Evolutionary conservation across 2,888 invertebrate genomes (phyloP), one percentile per base, ranked within the genome.

Genomic region (Dascillus cervinus): DNA sequence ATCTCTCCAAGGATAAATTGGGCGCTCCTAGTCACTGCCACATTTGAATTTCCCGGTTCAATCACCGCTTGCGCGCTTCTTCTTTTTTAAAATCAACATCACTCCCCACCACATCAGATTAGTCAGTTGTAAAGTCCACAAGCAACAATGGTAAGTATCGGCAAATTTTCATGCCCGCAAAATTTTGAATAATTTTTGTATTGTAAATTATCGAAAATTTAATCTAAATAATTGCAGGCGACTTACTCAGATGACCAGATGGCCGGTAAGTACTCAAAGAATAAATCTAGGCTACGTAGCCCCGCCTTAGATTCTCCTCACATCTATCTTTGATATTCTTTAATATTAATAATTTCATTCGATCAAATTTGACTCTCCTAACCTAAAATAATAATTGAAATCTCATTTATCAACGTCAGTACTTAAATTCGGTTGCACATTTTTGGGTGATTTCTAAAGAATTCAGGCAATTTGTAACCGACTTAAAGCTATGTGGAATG

Each of bases 221-320:
- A n/a, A n/a, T n/a, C n/a, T n/a, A n/a, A n/a, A n/a, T n/a, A n/a
- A n/a, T 76, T 75, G 39, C 74, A 88, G 89, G 86, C 84, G 56
- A 83, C 83, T 60, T 89, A 87, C 67, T 79, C 83, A 23, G 89
- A 89, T 71, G 89, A 89, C 71, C 89, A 89, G 75, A 76, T 89
- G 71, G 86, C 87, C 65, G 89, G 89, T 89, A 71, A 85, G 84
- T 81, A 55, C 48, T 53, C 45, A 40, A 55, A 53, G 47, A 48
- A 44, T 46, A 48, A 54, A 64, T 58, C 54, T 62, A 64, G 66
- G 65, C 62, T 65, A 62, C 52, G 43, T 52, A 52, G 59, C 62
- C 64, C 60, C 62, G 49, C 62, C 64, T 62, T 57, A 43, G 46
- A 46, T 44, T 34, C 39, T 43, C 32, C 31, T 44, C 45, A 49